Evolutionary conservation across 2,113 vertebrate genomes (phyloP), one percentile per base, ranked within the genome.

Genomic region (Oplegnathus fasciatus): DNA sequence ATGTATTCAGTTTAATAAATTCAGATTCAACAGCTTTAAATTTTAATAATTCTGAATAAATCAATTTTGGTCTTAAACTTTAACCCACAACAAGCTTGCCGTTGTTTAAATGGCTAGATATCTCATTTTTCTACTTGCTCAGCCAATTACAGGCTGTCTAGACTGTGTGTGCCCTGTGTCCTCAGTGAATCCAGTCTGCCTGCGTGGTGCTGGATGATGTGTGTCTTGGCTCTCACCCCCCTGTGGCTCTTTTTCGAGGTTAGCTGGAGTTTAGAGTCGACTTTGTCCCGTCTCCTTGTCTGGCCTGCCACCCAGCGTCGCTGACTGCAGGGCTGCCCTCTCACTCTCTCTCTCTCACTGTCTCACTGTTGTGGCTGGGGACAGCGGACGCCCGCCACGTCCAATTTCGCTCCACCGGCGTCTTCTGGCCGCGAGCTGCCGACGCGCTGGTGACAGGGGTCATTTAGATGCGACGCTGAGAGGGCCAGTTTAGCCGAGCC

Each of bases 181-280:
- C 85, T 87, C 62, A 0, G 4, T 1, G 46, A 15, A n/a, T 62
- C 44, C 66, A 0, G 34, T 10, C 75, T 4, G 70, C 44, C 66
- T 57, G 22, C 26, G 0, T 40, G 22, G 28, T 72, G 80, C 76
- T 64, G 73, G 67, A 22, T 78, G 70, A 84, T 87, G 66, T 20
- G 61, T 37, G 74, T 82, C 79, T 83, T 30, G 78, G 37, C 65
- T 11, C 55, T 24, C 44, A 2, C 40, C 24, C 37, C 0, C 66
- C 57, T 13, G 0, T 24, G 72, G 82, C 82, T 82, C 32, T 6
- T 82, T 71, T 58, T 74, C 0, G 66, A 86, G 91, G 91, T 92
- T 76, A 88, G 69, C 83, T 85, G 75, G 91, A 93, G 92, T 90
- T 91, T 62, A 92, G 22, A 78, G 84, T 14, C 26, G 78, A 83